phyloP scores from a whole-genome alignment of 2,888 invertebrate genomes.

The Acanthosoma haemorrhoidale region DNA sequence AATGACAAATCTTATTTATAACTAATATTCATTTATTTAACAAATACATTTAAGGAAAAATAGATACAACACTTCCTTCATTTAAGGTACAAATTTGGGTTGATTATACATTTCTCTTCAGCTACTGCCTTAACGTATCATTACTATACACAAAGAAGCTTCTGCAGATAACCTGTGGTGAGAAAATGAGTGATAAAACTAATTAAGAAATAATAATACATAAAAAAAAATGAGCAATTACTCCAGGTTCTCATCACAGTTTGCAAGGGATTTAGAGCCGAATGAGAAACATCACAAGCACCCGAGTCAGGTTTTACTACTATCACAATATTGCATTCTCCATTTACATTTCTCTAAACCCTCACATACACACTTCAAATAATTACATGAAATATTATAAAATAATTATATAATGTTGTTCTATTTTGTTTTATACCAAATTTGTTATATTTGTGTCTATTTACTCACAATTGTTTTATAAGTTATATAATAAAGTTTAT shows the following conservation, averaged over 20 bases:
- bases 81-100: slow-evolving; percentile 18
- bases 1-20: too few relatives aligned
- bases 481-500: background rate
- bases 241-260: slow-evolving; percentile 24
- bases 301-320: background rate
- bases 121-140: slow-evolving; percentile 2
- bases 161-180: slow-evolving; percentile 19
- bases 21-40: slow-evolving; percentile 22
- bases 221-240: slow-evolving; percentile 23
- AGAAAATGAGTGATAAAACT: slow-evolving; percentile 21
- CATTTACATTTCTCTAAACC: background rate
- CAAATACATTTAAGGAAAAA: slow-evolving; percentile 29
- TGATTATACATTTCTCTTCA: slow-evolving; percentile 17
- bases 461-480: background rate
- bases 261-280: background rate
- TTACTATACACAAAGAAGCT: background rate
- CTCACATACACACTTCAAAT: background rate
- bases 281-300: background rate
- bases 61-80: slow-evolving; percentile 9
- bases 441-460: background rate
- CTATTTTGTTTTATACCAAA: background rate
- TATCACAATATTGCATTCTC: background rate
- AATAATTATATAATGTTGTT: too few relatives aligned
- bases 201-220: background rate
- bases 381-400: too few relatives aligned